These are phyloP conservation scores for Auanema sp. DNA, from an alignment of 2,888 invertebrate genomes.

Conservation along the genomic window DNA sequence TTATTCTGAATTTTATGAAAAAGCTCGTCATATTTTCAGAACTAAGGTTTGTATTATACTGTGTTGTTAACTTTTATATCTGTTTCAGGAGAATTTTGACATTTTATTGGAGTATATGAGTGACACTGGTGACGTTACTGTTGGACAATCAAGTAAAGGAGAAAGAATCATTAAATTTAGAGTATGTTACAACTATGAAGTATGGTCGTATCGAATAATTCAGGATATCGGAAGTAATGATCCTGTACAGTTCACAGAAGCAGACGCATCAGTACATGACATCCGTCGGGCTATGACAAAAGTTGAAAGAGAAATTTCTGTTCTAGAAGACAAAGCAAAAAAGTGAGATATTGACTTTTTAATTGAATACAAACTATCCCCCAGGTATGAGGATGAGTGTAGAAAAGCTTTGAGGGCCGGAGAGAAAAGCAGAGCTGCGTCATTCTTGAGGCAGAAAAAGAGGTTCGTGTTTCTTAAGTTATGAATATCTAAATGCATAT, in stretches of 20 bases:
- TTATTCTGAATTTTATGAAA: conserved; percentile 35
- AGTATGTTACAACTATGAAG: conserved; percentile 20
- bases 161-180: conserved; percentile 61
- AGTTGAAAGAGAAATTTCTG: conserved; percentile 51
- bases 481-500: not conserved
- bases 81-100: conserved; percentile 40
- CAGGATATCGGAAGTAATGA: conserved; percentile 25
- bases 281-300: conserved; percentile 49
- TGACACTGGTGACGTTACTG: conserved; percentile 40
- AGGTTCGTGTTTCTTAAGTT: conserved; percentile 1
- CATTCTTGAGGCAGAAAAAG: conserved; percentile 49
- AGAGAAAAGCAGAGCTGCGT: conserved; percentile 47
- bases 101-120: conserved; percentile 40
- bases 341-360: conserved; percentile 27
- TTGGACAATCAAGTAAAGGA: conserved; percentile 47
- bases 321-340: conserved; percentile 48
- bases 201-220: not conserved
- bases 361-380: not conserved
- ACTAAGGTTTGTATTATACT: conserved; percentile 11
- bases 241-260: conserved; percentile 55
- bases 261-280: conserved; percentile 58
- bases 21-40: conserved; percentile 15
- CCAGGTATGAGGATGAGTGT: conserved; percentile 44
- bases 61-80: not conserved
- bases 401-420: conserved; percentile 42